Conservation (phyloP, 2,113 vertebrate species). For the Leucopsar rothschildi region DNA sequence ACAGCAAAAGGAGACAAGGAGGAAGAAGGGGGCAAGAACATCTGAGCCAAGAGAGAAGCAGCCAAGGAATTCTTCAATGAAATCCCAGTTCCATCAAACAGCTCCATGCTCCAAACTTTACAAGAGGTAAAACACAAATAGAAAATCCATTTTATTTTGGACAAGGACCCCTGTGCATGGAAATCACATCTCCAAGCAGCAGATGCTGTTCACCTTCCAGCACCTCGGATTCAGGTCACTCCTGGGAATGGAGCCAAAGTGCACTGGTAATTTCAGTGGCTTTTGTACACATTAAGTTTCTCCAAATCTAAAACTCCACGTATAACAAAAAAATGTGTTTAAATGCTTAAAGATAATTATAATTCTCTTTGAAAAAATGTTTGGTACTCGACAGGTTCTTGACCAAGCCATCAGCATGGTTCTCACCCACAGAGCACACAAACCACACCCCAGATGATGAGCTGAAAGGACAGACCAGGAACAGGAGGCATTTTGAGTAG, state of each 20-base stretch:
- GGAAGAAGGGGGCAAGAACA: background rate
- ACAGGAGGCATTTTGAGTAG: background rate
- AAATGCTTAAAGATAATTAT: background rate
- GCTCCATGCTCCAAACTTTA: background rate
- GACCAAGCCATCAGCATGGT: background rate
- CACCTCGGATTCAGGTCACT: background rate
- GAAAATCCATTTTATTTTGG: background rate
- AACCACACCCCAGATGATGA: background rate
- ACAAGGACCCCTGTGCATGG: fast-evolving
- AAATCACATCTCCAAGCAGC: background rate
- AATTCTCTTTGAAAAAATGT: background rate
- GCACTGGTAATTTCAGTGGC: background rate
- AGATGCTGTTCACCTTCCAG: background rate
- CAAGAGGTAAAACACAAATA: background rate
- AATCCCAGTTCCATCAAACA: background rate
- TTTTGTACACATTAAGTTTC: fast-evolving
- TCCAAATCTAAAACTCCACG: background rate
- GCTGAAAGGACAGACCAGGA: background rate
- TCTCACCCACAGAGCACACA: background rate
- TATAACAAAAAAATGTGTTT: background rate
- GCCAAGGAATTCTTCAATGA: background rate
- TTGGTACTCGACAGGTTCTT: background rate
- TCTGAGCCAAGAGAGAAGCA: background rate
- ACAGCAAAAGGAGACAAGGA: background rate
- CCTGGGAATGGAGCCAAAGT: background rate